phyloP scores from a whole-genome alignment of 2,113 vertebrate genomes.

The Cephalophus harveyi region DNA sequence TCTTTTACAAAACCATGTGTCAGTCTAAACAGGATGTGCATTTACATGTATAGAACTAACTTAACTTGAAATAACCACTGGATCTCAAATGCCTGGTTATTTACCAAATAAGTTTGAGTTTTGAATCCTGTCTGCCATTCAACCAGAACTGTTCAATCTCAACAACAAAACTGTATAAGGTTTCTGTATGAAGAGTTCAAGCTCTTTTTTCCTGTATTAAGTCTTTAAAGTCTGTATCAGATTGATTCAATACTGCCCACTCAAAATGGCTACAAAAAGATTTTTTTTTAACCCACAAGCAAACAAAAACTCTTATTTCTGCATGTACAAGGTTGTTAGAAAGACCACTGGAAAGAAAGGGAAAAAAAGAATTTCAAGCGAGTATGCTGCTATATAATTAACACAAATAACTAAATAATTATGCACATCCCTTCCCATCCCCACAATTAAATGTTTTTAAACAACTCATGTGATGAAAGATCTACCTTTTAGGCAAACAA shows the following conservation, averaged over 20 bases:
- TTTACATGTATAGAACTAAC: slow-evolving; percentile 70
- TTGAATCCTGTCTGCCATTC: slow-evolving; percentile 54
- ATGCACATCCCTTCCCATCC: slow-evolving; percentile 50
- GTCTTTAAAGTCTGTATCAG: slow-evolving; percentile 54
- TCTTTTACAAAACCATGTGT: slow-evolving; percentile 48
- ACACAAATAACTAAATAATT: slow-evolving; percentile 70
- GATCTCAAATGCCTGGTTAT: slow-evolving; percentile 68
- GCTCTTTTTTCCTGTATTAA: neutral
- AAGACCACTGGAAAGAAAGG: slow-evolving; percentile 51
- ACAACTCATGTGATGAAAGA: slow-evolving; percentile 67
- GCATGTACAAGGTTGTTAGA: slow-evolving; percentile 43
- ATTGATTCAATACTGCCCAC: slow-evolving; percentile 41
- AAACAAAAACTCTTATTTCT: slow-evolving; percentile 55
- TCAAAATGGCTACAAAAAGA: slow-evolving; percentile 50
- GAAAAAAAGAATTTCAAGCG: slow-evolving; percentile 17
- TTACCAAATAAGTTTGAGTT: slow-evolving; percentile 74
- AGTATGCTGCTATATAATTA: slow-evolving; percentile 65
- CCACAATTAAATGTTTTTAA: slow-evolving; percentile 69
- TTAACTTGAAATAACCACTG: slow-evolving; percentile 67
- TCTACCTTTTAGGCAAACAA: slow-evolving; percentile 64
- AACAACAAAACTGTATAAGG: slow-evolving; percentile 59
- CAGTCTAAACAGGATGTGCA: slow-evolving; percentile 67
- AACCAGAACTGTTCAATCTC: slow-evolving; percentile 57
- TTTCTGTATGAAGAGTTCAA: slow-evolving; percentile 52
- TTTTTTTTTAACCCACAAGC: neutral